Percentiles rank a stretch among this genome's conserved stretches.
Evolutionary conservation across 2,888 invertebrate species (phyloP).

Genomic region (Amblyjoppa proteus): DNA sequence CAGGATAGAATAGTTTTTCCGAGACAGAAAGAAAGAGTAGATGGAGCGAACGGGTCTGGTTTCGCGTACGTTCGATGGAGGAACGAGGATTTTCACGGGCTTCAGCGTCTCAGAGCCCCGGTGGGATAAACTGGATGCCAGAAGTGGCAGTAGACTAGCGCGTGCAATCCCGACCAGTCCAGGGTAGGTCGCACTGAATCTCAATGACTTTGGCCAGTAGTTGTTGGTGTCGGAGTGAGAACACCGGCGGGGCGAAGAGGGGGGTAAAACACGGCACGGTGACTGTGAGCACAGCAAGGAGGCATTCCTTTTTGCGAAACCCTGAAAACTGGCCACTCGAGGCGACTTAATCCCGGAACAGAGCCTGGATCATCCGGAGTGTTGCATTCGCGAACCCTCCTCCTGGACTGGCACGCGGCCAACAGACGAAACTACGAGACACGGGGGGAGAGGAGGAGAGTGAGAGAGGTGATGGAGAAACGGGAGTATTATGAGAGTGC

Average conservation of each 20-base stretch:
- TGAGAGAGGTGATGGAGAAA: conserved; percentile 16
- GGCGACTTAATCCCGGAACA: conserved; percentile 67
- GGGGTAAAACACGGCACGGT: not conserved
- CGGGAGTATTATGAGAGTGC: conserved; percentile 25
- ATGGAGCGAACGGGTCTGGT: not conserved
- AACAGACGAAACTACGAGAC: conserved; percentile 35
- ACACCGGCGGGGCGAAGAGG: not conserved
- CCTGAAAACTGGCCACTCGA: conserved; percentile 52
- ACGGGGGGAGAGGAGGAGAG: not conserved
- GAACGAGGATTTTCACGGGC: conserved; percentile 19
- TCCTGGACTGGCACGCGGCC: conserved; percentile 58
- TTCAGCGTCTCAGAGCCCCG: conserved; percentile 24
- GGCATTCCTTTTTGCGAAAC: conserved; percentile 53
- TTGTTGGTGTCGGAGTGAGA: conserved; percentile 35
- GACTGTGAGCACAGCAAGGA: conserved; percentile 1
- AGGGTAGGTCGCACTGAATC: conserved; percentile 61
- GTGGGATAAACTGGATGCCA: conserved; percentile 38
- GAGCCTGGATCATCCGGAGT: conserved; percentile 66
- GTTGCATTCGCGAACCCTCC: conserved; percentile 59
- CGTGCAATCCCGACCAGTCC: conserved; percentile 54
- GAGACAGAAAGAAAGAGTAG: conserved; percentile 8
- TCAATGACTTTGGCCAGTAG: conserved; percentile 59
- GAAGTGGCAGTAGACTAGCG: conserved; percentile 27
- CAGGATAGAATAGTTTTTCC: conserved; percentile 13
- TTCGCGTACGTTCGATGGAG: not conserved